Evolutionary conservation across 2,113 vertebrate species (phyloP).

Genomic region (Turdus rufiventris): DNA sequence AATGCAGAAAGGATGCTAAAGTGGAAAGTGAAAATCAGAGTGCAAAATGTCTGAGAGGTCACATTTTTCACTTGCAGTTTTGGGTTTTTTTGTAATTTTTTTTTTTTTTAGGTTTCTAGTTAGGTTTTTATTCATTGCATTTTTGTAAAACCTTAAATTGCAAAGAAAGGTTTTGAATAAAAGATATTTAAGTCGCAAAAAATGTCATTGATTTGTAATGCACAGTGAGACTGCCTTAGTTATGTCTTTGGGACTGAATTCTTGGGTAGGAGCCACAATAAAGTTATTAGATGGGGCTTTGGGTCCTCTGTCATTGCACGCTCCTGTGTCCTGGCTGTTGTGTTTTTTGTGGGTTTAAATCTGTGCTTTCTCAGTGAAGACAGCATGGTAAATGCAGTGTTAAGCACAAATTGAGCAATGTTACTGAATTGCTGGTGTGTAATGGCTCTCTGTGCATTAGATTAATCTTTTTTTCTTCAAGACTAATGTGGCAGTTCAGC

Average conservation of each 20-base stretch:
- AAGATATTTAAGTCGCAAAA: neutral
- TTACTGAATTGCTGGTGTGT: neutral
- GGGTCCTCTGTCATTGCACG: neutral
- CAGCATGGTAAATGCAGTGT: neutral
- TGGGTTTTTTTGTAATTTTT: neutral
- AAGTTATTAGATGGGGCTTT: neutral
- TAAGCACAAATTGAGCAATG: neutral
- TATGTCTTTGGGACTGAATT: neutral
- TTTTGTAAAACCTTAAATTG: neutral
- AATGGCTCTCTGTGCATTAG: constrained; percentile 9
- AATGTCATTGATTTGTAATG: neutral
- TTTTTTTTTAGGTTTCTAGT: neutral
- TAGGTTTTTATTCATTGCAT: neutral
- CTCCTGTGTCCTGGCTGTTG: neutral
- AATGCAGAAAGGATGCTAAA: neutral
- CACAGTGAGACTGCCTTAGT: neutral
- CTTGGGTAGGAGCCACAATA: neutral
- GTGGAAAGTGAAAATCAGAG: neutral
- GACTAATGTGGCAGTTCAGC: constrained; percentile 37
- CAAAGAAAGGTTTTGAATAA: neutral
- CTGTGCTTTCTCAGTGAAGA: neutral
- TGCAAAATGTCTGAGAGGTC: neutral
- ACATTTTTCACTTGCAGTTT: neutral
- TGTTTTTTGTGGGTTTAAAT: neutral
- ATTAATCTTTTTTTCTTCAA: constrained; percentile 41